Evolutionary conservation across 2,113 vertebrate genomes (phyloP).

Genomic region (Oxyura jamaicensis): DNA sequence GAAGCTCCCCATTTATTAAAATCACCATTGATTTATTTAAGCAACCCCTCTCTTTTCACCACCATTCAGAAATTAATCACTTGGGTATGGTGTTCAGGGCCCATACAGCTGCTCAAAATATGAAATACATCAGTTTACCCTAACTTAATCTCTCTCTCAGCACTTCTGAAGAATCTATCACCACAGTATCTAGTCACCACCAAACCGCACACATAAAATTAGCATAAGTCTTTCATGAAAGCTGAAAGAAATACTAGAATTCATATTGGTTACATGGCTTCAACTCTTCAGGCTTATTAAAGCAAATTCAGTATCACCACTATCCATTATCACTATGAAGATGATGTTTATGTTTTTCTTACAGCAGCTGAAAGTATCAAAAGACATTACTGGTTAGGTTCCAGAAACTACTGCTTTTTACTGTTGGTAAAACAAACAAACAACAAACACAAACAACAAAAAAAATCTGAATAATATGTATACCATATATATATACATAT

Average conservation of each 20-base stretch:
- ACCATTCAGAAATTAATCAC: conserved; percentile 76
- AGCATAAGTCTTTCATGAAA: neutral
- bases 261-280: neutral
- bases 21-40: conserved; percentile 81
- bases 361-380: neutral
- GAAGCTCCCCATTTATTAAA: conserved; percentile 82
- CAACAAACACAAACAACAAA: too few relatives aligned
- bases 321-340: neutral
- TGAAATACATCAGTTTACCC: conserved; percentile 32
- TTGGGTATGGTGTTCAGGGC: conserved; percentile 62
- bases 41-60: conserved; percentile 67
- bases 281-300: neutral
- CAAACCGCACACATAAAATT: neutral
- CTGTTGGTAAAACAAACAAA: too few relatives aligned
- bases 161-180: conserved; percentile 15
- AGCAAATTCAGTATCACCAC: neutral
- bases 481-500: neutral
- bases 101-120: conserved; percentile 68
- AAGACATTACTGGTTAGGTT: neutral
- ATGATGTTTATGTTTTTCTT: neutral
- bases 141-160: conserved; percentile 38
- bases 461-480: neutral
- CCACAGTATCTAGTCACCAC: neutral
- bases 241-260: neutral
- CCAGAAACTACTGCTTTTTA: neutral